A percentile compares a stretch with the other conserved stretches of the same genome.
Conservation (phyloP, 2,888 invertebrate genomes). For the Drosophila conformis region DNA sequence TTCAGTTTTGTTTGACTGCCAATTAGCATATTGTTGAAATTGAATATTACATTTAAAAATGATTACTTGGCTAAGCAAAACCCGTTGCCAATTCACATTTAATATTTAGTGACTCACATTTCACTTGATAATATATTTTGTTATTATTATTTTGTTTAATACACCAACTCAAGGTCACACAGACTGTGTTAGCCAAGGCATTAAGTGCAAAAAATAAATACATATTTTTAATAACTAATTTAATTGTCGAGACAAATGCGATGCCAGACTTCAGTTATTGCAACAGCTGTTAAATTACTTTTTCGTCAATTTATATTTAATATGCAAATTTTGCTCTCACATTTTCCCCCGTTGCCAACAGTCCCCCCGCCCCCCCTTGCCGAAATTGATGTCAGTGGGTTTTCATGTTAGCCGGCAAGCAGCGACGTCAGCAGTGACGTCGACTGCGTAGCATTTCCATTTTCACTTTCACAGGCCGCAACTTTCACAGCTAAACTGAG, state of each 20-base stretch:
- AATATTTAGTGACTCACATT: slow-evolving; percentile 40
- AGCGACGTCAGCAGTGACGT: background rate
- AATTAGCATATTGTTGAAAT: slow-evolving; percentile 35
- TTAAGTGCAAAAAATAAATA: slow-evolving; percentile 55
- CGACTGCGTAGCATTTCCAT: slow-evolving; percentile 47
- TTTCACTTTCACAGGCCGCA: slow-evolving; percentile 64
- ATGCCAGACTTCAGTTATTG: slow-evolving; percentile 13
- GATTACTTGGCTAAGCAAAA: slow-evolving; percentile 40
- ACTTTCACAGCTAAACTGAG: slow-evolving; percentile 53
- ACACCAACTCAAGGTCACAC: slow-evolving; percentile 36
- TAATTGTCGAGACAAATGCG: slow-evolving; percentile 57
- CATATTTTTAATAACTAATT: slow-evolving; percentile 58
- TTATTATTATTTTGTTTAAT: background rate
- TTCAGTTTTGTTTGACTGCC: background rate
- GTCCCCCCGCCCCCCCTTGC: background rate
- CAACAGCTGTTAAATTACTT: slow-evolving; percentile 42
- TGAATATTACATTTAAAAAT: slow-evolving; percentile 38
- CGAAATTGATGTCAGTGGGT: slow-evolving; percentile 73
- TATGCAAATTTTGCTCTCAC: slow-evolving; percentile 41
- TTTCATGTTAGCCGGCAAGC: slow-evolving; percentile 53
- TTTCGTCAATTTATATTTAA: slow-evolving; percentile 11
- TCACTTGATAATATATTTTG: slow-evolving; percentile 21
- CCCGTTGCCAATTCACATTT: slow-evolving; percentile 37
- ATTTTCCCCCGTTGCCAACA: slow-evolving; percentile 1
- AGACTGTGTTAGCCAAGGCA: slow-evolving; percentile 40